Evolutionary conservation across 2,113 vertebrate species (phyloP), one percentile per base, ranked within the genome.

Genomic region (Zosterops borbonicus): DNA sequence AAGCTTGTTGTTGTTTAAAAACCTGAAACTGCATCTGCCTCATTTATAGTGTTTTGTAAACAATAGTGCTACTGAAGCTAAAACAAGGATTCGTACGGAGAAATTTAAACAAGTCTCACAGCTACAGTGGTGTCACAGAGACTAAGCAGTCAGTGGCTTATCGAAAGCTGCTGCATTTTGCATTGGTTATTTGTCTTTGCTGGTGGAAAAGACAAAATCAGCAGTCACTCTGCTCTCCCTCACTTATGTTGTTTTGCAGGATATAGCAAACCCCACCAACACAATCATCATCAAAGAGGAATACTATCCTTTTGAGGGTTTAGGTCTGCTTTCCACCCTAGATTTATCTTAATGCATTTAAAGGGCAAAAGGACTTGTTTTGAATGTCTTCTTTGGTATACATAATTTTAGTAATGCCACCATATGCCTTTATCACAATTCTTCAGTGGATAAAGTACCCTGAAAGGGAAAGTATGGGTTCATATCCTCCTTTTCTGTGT

Each of bases 141-240:
- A 37, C 42, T 18, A 27, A 83, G 60, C 60, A 89, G 67, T 47
- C 27, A 79, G 68, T 7, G 42, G 68, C 42, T 94, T 90, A 75
- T 63, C 1, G 0, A 28, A 77, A 62, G 15, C 37, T 58, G 23
- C 42, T 71, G 21, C 22, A 31, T 46, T 60, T 50, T 0, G 0
- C 14, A 28, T 49, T 79, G 22, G 8, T 9, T 75, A 28, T 81
- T 87, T 68, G 29, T 42, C n/a, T 83, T 52, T 76, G 21, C 28
- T 52, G 29, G n/a, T 60, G 25, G 20, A 64, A 84, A 90, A 80
- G 35, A 56, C 21, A 77, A 83, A 92, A 44, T 35, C 70, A 73
- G 46, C 42, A 75, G 24, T n/a, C 31, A 9, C 13, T 69, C 25
- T 60, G 18, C 17, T 75, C 11, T 56, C 28, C 6, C 5, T 41